Evolutionary conservation across 2,113 vertebrate genomes (phyloP), one percentile per base, ranked within the genome.

Genomic region (Esox niger): DNA sequence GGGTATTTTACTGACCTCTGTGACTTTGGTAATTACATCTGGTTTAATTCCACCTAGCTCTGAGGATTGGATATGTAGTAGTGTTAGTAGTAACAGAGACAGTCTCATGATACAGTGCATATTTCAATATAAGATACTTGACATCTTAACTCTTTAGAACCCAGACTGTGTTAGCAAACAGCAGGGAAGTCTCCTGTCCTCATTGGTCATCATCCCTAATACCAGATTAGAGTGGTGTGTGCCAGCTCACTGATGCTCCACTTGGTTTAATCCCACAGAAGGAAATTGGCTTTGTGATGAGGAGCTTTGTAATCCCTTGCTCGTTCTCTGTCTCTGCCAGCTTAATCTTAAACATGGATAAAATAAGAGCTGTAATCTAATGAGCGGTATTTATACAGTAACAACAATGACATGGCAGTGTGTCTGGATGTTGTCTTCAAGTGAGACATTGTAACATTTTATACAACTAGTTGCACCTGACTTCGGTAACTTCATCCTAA

Each of bases 221-320:
- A 70, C 77, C 79, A 74, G 80, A 79, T 88, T 83, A 85, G 74
- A 11, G 67, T 62, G 30, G 70, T 71, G 71, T 71, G 71, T 74
- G 74, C 69, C 74, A 71, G 17, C 2, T 57, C 69, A 60, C 43
- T 81, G 75, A 80, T 74, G 81, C 68, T 74, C 72, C 81, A 80
- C 76, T 76, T 60, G 69, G 47, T 54, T 70, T 88, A 85, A 87
- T 86, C 79, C 72, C 52, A 6, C 49, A 21, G 31, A 66, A 81
- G 76, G 71, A 74, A 79, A 82, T 68, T 52, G 62, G 63, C 60
- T 87, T 79, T 81, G 62, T 43, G 13, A 17, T 62, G 68, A 54
- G 1, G 61, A 78, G 72, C 66, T 74, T 86, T 64, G 38, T 68
- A 70, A 1, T 20, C 60, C 58, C 29, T 68, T 35, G 52, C 0